Base-by-base conservation (phyloP, 2,797 vertebrate species). In the Sebastolobus altivelis region DNA sequence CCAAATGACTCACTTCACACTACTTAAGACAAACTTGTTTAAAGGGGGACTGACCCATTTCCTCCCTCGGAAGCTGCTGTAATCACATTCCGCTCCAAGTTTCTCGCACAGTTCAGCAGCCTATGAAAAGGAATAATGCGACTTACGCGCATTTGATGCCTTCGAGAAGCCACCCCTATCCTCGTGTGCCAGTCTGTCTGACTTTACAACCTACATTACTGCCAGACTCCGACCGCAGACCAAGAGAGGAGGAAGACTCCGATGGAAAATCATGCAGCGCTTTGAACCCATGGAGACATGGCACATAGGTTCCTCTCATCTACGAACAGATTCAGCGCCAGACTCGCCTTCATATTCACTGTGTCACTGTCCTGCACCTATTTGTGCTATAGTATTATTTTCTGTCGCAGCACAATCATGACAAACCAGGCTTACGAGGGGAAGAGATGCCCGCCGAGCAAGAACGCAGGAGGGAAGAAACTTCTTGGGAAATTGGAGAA, bases 321-420 rank as follows among this genome's bases (percentile, higher is more conserved):
- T 93, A 90, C 95, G 90, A 96, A 95, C 92, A 96, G 96, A 94
- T 95, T 96, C 92, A 96, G 96, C 89, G 95, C 97, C 92, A 94
- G 97, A 91, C 93, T 97, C 90, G 93, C 97, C 83, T 97, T 98
- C 90, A 94, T 97, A 71, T 96, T 97, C 91, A 97, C 97, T 8
- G 93, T 98, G n/a, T 97, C 97, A 27, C 94, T 99, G n/a, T 97
- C 97, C 83, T 98, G 97, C 95, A 96, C 96, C 58, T 97, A 96
- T 90, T 90, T 98, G 69, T 97, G 97, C 91, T 98, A 98, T 92
- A 97, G 95, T 90, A 94, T 98, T 31, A 79, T 98, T 63, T 96
- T 97, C 69, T 96, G 96, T 90, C 96, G 96, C 87, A 91, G 95
- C 88, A 84, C 94, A 78, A 82, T 96, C 84, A 96, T 97, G 95